These are phyloP conservation scores for Anagrus nilaparvatae DNA, from an alignment of 1,140 invertebrate genomes.

Conservation along the genomic window DNA sequence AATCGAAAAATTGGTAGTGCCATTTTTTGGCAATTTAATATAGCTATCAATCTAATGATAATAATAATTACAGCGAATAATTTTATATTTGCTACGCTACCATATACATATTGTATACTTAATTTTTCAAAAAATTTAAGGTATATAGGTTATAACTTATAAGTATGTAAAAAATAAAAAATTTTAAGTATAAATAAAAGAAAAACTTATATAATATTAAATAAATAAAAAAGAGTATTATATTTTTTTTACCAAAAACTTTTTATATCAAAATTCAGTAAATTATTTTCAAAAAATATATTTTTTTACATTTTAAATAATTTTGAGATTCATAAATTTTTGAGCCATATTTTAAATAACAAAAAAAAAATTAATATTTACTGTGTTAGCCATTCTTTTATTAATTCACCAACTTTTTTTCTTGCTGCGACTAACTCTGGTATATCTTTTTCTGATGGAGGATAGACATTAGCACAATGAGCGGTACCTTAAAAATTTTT, in stretches of 20 bases:
- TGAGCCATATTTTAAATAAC: too few relatives aligned
- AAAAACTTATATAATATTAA: conserved; percentile 4
- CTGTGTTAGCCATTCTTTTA: conserved; percentile 42
- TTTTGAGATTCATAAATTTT: too few relatives aligned
- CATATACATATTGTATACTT: conserved; percentile 17
- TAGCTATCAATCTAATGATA: conserved; percentile 5
- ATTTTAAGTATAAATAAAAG: neutral
- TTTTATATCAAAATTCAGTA: conserved; percentile 1
- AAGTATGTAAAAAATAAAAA: conserved; percentile 14
- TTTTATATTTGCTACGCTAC: conserved; percentile 13
- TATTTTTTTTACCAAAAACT: conserved; percentile 2
- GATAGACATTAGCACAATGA: conserved; percentile 75
- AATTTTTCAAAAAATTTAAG: conserved; percentile 13
- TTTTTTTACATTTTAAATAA: conserved; percentile 20
- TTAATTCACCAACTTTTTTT: conserved; percentile 45
- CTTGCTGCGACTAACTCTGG: conserved; percentile 54
- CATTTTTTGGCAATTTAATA: neutral
- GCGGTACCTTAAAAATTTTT: conserved; percentile 52
- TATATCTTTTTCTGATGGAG: conserved; percentile 49
- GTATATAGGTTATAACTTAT: conserved; percentile 16
- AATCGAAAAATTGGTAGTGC: too few relatives aligned
- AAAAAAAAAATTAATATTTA: too few relatives aligned
- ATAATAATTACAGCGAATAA: too few relatives aligned
- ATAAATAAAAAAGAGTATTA: conserved; percentile 5
- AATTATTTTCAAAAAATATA: neutral